Base-by-base conservation (phyloP, 2,113 vertebrate genomes). In the Brachyhypopomus occidentalis region DNA sequence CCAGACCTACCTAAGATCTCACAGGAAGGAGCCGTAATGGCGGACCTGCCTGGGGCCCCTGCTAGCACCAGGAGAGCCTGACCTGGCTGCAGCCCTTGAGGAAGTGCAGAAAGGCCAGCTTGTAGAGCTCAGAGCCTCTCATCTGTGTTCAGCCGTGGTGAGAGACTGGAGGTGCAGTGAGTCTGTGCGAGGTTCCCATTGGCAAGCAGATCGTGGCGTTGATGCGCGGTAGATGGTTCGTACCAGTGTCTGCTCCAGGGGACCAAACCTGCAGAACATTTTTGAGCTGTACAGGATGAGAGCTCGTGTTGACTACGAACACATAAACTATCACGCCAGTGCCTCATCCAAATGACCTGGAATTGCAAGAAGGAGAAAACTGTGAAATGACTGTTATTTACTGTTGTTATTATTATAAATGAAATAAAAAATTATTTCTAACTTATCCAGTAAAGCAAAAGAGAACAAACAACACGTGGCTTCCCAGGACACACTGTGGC, bases 391-490 rank as follows among this genome's bases (percentile, higher is more conserved):
- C 11, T n/a, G 58, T 72, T 79, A 0, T 27, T 59, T 5, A 60
- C 34, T 70, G 48, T 63, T 69, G 56, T 34, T 48, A 19, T 38
- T n/a, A n/a, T n/a, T n/a, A n/a, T n/a, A n/a, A n/a, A n/a, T n/a
- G n/a, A n/a, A n/a, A n/a, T n/a, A n/a, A n/a, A n/a, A n/a, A n/a
- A n/a, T 76, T 55, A 16, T 77, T 34, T 77, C 59, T 6, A 36
- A 78, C 52, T 8, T 36, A 59, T 84, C 75, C 78, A 30, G 55
- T 27, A 78, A 78, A 60, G 23, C 67, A 45, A 59, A 9, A 45
- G 58, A 8, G 69, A 71, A 78, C 70, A 85, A 86, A 85, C 72
- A 77, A 27, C 84, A 85, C 80, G 82, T 85, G 81, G 70, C 78
- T 64, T 72, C 83, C 58, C 41, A 69, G 20, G 77, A 72, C 41